Evolutionary conservation across 2,113 vertebrate genomes (phyloP).

Genomic region (Myotis brandtii): DNA sequence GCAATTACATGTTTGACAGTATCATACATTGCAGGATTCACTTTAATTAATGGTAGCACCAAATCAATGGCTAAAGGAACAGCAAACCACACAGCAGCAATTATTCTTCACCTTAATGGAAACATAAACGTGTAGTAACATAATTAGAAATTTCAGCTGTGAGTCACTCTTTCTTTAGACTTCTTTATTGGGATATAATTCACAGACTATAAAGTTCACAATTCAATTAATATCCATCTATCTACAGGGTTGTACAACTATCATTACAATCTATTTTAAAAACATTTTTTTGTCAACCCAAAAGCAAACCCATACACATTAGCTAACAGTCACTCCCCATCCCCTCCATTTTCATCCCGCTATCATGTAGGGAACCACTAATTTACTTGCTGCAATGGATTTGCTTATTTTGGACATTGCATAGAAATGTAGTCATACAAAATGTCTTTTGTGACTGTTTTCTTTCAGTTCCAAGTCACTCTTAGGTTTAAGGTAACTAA

Average conservation of each 20-base stretch:
- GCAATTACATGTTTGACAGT: background rate
- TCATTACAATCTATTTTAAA: background rate
- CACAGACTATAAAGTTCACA: background rate
- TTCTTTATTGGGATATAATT: background rate
- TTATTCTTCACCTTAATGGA: conserved; percentile 21
- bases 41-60: conserved; percentile 21
- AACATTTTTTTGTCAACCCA: background rate
- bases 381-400: background rate
- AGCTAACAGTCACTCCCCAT: background rate
- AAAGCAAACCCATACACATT: background rate
- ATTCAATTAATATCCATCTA: background rate
- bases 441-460: background rate
- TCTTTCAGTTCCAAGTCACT: background rate
- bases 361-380: background rate
- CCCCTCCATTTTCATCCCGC: background rate
- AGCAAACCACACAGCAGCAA: background rate
- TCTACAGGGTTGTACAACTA: background rate
- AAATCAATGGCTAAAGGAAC: background rate
- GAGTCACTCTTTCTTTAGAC: background rate
- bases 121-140: background rate
- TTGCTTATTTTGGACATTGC: background rate
- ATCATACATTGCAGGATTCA: conserved; percentile 32
- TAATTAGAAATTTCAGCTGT: background rate
- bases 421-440: background rate
- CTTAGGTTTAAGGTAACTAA: background rate